Evolutionary conservation across 2,113 vertebrate species (phyloP), one percentile per base, ranked within the genome.

Genomic region (Pteropus alecto): DNA sequence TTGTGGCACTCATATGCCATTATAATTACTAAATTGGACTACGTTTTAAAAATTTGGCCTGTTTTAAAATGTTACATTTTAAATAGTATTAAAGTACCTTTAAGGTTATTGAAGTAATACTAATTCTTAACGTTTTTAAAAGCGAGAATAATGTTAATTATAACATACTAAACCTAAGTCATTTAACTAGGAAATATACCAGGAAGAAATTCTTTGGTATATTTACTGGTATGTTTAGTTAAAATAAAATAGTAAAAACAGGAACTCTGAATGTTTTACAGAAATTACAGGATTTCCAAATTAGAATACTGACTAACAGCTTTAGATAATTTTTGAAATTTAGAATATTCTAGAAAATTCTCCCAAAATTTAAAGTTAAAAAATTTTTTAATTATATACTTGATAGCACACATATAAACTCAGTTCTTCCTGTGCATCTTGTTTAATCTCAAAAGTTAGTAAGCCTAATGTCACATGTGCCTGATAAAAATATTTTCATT

Each of bases 321-420:
- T 21, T 87, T 93, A 63, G 11, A 33, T 97, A 76, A 65, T 92
- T 94, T 94, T 95, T 90, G 70, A 87, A 93, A 77, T 94, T 90
- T 89, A 89, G 33, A 95, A 54, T 95, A 83, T 89, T 92, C 10
- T 15, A 71, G 30, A 71, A 21, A 33, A 35, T 93, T 93, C 28
- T 51, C 28, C 38, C 73, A 96, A 61, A 90, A 74, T 71, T 95
- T 73, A 63, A 77, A 94, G 35, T 81, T 87, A 90, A 91, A 76
- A 76, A 78, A 71, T 84, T 67, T 21, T 77, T 90, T 87, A 70
- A 51, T 73, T 83, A 30, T 77, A 68, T 79, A 48, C 22, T 87
- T 90, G 35, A 43, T 60, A 70, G 24, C 67, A n/a, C 6, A 56
- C 30, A 28, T 71, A n/a, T 56, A 28, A 94, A 77, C 10, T 87